A percentile compares a stretch with the other conserved stretches of the same genome.
Conservation (phyloP, 1,140 invertebrate species). For the Bombus vancouverensis region DNA sequence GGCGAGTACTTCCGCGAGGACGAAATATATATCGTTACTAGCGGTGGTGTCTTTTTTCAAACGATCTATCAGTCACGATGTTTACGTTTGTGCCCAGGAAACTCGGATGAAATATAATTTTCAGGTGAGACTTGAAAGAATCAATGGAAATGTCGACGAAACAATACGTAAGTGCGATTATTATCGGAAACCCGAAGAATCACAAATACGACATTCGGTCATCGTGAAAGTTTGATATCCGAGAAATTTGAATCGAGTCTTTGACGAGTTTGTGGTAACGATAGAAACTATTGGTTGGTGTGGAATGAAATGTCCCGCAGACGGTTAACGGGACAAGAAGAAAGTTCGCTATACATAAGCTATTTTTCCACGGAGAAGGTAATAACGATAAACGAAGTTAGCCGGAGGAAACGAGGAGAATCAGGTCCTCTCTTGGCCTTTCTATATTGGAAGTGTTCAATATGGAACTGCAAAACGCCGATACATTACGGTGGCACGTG, state of each 20-base stretch:
- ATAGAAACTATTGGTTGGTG: not conserved
- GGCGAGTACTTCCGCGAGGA: too few species aligned
- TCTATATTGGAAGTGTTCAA: slow-evolving; percentile 66
- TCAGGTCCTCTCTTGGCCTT: not conserved
- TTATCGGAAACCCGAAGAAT: too few species aligned
- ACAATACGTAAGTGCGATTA: too few species aligned
- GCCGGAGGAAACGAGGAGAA: slow-evolving; percentile 35
- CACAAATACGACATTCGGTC: too few species aligned
- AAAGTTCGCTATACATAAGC: slow-evolving; percentile 29
- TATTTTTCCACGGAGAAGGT: slow-evolving; percentile 28
- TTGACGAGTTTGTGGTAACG: not conserved
- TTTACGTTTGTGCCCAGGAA: too few species aligned
- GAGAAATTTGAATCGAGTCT: too few species aligned
- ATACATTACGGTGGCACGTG: slow-evolving; percentile 66
- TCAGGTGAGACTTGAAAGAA: rapidly evolving
- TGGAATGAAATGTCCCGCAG: not conserved
- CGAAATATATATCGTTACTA: too few species aligned
- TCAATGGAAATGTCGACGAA: too few species aligned
- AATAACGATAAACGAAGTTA: slow-evolving; percentile 67
- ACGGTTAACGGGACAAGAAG: not conserved
- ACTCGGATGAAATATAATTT: too few species aligned
- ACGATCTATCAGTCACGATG: too few species aligned
- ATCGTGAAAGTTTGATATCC: too few species aligned
- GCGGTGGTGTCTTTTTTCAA: too few species aligned
- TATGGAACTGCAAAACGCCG: slow-evolving; percentile 60